Evolutionary conservation across 2,888 invertebrate genomes (phyloP), one percentile per base, ranked within the genome.

Genomic region (Cotesia congregata): DNA sequence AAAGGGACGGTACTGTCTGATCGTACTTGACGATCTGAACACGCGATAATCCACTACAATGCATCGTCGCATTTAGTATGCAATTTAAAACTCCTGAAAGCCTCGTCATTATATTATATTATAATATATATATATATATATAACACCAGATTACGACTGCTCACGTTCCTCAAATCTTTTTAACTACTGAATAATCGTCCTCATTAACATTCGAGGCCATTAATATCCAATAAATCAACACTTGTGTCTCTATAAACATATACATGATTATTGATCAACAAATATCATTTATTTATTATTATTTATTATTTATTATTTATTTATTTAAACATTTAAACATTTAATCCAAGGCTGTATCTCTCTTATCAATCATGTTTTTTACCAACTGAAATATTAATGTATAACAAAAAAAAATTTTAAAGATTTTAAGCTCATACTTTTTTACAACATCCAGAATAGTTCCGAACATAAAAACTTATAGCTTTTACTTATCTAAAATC

Each of bases 21-120:
- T 76, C 70, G 77, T 77, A 73, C 60, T 77, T 73, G 77, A 77
- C 73, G 64, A 77, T 38, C 65, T 65, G 20, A 65, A 65, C 76
- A 77, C 77, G 77, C 77, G 77, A 77, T 73, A 73, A 73, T 65
- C 73, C 69, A 73, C 72, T 67, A 76, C 77, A 77, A 73, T 77
- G 40, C 76, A 50, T 68, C 73, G 50, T 50, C 12, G 73, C 60
- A 77, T 77, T 77, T 73, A 68, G 77, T 73, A 77, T 77, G 68
- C 77, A 69, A 73, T 77, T 73, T 69, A 20, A 62, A 77, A 73
- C 69, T 72, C 75, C 39, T 38, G 12, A 70, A 38, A 41, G 41
- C 41, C 30, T 61, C 71, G 20, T 50, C 50, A 12, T 50, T 50
- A 50, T 50, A 30, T 30, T 30, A 50, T 50, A 50, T 50, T 50